Percentiles rank a stretch among this genome's conserved stretches.
Conservation (phyloP, 1,140 invertebrate species). For the Brachionus rubens region DNA sequence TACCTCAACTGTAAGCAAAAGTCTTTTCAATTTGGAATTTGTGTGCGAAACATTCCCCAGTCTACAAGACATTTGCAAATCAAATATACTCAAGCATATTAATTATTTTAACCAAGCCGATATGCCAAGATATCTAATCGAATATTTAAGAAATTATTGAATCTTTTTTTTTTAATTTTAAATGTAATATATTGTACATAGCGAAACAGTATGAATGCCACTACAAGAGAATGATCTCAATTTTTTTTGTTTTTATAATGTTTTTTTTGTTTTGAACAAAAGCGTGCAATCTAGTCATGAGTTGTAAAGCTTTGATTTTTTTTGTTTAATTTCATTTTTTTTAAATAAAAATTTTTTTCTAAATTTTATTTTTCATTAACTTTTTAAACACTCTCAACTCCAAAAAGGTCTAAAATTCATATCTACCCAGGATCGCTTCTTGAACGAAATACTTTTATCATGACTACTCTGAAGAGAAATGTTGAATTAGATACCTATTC, state of each 20-base stretch:
- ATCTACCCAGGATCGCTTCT: too few species aligned
- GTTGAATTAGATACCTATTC: too few species aligned
- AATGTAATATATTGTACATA: background rate
- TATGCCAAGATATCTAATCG: background rate
- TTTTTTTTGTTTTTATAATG: background rate
- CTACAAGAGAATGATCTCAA: conserved; percentile 8
- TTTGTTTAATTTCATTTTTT: background rate
- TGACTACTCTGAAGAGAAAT: too few species aligned
- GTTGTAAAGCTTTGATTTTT: conserved; percentile 7
- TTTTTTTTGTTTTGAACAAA: background rate
- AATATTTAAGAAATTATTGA: background rate
- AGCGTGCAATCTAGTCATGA: conserved; percentile 30
- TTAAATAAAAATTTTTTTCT: background rate
- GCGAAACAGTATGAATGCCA: background rate
- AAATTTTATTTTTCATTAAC: background rate
- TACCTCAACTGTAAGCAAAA: background rate
- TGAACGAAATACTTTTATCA: too few species aligned
- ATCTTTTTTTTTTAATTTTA: background rate
- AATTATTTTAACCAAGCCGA: background rate
- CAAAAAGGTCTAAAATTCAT: too few species aligned
- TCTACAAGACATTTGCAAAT: conserved; percentile 22
- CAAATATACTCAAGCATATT: background rate
- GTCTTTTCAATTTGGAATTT: background rate
- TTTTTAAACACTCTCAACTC: background rate
- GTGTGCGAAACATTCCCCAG: conserved; percentile 1